These are phyloP conservation scores for Conus ventricosus DNA, from an alignment of 1,140 invertebrate species.

Conservation along the genomic window DNA sequence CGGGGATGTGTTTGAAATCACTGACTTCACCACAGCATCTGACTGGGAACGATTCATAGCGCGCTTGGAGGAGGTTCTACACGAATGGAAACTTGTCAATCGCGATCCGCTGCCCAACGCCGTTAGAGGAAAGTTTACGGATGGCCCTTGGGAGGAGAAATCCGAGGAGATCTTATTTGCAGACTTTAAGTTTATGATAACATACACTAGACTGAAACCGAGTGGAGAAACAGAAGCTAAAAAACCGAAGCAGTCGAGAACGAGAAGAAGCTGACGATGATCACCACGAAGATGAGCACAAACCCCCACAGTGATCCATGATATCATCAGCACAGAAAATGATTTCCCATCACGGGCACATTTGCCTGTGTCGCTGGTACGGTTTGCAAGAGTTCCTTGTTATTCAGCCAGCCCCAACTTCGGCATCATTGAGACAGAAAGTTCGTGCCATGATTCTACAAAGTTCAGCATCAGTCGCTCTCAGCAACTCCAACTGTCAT, in stretches of 20 bases:
- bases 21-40: constrained; percentile 95
- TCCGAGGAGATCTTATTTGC: constrained; percentile 79
- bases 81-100: constrained; percentile 86
- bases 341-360: constrained; percentile 80
- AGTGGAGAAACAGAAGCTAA: constrained; percentile 37
- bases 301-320: constrained; percentile 75
- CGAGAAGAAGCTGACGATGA: constrained; percentile 57
- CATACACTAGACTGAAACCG: constrained; percentile 66
- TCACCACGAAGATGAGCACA: constrained; percentile 61
- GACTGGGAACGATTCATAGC: constrained; percentile 97
- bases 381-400: constrained; percentile 90
- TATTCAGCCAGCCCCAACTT: constrained; percentile 78
- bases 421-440: constrained; percentile 83
- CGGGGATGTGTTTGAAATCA: constrained; percentile 80
- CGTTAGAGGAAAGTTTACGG: constrained; percentile 72
- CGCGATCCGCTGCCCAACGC: constrained; percentile 69
- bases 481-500: constrained; percentile 87
- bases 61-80: constrained; percentile 90
- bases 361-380: constrained; percentile 79
- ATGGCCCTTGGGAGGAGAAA: constrained; percentile 79
- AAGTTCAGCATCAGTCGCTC: constrained; percentile 88
- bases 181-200: constrained; percentile 75
- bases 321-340: constrained; percentile 81
- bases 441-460: constrained; percentile 88
- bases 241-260: constrained; percentile 46